Base-by-base conservation (phyloP, 2,888 invertebrate species). In the Protonemura montana region DNA sequence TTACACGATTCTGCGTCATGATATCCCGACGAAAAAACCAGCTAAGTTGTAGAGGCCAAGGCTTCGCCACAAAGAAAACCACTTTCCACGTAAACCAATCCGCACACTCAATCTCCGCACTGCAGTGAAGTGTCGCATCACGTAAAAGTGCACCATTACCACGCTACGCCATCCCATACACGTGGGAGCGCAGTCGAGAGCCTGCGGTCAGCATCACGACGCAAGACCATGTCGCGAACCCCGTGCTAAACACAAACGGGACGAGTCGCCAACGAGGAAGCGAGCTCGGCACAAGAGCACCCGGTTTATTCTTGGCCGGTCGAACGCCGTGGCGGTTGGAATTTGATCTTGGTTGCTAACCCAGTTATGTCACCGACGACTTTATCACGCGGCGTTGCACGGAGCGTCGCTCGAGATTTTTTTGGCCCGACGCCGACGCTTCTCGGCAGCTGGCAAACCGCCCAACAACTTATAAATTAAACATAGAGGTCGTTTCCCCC, bases 271-370 rank as follows among this genome's bases (percentile, higher is more conserved):
- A 10, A 35, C 35, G 10, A 35, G 35, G 35, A 35, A 35, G 35
- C 35, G 59, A 59, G 59, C 59, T 3, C 59, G 16, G 59, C 21
- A 10, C 16, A 21, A 59, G 16, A 59, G 21, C 13, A 13, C 59
- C 59, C 59, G 59, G 16, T 10, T 21, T 59, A 59, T 59, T 59
- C 21, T 59, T 59, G 21, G 41, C 41, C 5, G 13, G 59, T 21
- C 59, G 59, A 10, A 35, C 10, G 35, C 5, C 16, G 59, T 13
- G n/a, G 59, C 59, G 59, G 1, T 21, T 21, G 59, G 59, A 59
- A 59, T 59, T 59, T 59, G 59, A 59, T 59, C 59, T 59, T 59
- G 59, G 59, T 59, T 59, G 59, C 59, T 59, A 59, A 59, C 59
- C 59, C 59, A 59, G 59, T 59, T 59, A 59, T 59, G 59, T 59